Evolutionary conservation across 2,797 vertebrate genomes (phyloP), one percentile per base, ranked within the genome.

Genomic region (Aselliscus stoliczkanus): DNA sequence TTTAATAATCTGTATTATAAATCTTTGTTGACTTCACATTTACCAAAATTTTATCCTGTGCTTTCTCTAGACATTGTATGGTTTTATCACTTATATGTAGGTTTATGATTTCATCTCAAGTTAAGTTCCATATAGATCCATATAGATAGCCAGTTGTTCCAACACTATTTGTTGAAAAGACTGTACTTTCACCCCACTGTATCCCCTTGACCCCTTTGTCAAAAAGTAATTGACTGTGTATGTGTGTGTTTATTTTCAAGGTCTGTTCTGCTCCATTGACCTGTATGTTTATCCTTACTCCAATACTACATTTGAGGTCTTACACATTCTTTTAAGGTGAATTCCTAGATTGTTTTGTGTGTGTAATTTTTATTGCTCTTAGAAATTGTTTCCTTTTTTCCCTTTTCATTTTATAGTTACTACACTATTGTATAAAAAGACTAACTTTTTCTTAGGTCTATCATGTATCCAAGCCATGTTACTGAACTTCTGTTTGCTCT

Each of bases 341-440:
- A 86, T 94, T 69, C 52, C 75, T 94, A 91, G 56, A 90, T 76
- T 87, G 18, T 70, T 58, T 87, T 86, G 18, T 37, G 1, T 60
- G 20, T 86, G 15, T 75, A 37, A 34, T 86, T 93, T 88, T 90
- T 84, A 69, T 60, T 90, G 64, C 52, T 95, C 91, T 97, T 58
- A 88, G 87, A 88, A 81, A 86, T 69, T 94, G 12, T 88, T 70
- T 75, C 25, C 25, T 25, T 79, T 29, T 54, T 64, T 15, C 6
- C 14, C 37, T 29, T 90, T 88, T 97, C 65, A 65, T 67, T 81
- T 95, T 75, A 25, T 67, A 73, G 64, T 92, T 77, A 86, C 39
- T 69, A 23, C 85, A 47, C n/a, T 85, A 25, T 77, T 82, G 20
- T 75, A 1, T 93, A 93, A 54, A 23, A 60, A 91, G 39, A 5